These are phyloP conservation scores for Ctenoplectra terminalis DNA, from an alignment of 1,140 invertebrate species.

Conservation along the genomic window DNA sequence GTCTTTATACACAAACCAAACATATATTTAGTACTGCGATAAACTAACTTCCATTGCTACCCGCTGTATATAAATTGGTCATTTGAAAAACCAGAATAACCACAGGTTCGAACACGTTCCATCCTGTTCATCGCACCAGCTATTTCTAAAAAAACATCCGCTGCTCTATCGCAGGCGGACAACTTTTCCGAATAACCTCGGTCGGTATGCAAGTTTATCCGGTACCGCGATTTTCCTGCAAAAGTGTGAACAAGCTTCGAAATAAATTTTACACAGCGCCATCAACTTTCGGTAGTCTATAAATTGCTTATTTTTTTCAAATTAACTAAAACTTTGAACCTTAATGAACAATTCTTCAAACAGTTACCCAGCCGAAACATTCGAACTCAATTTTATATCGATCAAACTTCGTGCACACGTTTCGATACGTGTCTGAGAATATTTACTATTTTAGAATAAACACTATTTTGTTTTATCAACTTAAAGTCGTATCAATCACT, in stretches of 20 bases:
- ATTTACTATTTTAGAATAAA: neutral
- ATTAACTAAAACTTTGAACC: neutral
- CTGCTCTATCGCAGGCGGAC: neutral
- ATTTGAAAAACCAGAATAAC: neutral
- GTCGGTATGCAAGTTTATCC: neutral
- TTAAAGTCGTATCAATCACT: neutral
- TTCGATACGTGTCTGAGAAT: too few relatives aligned
- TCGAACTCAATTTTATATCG: neutral
- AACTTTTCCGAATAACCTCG: too few relatives aligned
- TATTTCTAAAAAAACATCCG: neutral
- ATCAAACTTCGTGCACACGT: constrained; percentile 3
- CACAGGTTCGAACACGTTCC: neutral
- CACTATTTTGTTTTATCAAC: too few relatives aligned
- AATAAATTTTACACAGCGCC: neutral
- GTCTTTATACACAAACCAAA: too few relatives aligned
- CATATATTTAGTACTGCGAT: neutral
- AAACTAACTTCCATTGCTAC: neutral
- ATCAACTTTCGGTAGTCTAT: neutral
- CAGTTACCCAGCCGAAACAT: neutral
- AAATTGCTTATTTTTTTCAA: neutral
- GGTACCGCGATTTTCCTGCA: neutral
- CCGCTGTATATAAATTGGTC: neutral
- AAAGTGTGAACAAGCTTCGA: neutral
- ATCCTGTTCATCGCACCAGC: neutral
- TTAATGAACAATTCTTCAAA: neutral